Base-by-base conservation (phyloP, 2,113 vertebrate species). In the Buteo buteo region DNA sequence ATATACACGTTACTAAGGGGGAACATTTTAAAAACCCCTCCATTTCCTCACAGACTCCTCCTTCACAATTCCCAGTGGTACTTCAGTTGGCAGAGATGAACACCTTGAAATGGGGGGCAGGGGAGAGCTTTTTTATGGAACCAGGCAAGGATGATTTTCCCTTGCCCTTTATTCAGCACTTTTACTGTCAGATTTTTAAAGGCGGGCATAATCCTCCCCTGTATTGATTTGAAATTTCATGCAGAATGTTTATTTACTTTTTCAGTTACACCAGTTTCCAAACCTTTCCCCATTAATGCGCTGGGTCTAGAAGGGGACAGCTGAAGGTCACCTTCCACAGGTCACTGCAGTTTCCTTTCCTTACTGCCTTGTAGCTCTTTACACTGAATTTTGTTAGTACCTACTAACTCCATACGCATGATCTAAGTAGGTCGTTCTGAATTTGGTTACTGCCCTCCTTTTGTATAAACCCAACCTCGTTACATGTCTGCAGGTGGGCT, bases 381-480 rank as follows among this genome's bases (percentile, higher is more conserved):
- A 64, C 21, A 66, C 15, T 81, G 57, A 66, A 88, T 95, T 94
- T 91, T 44, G 45, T 96, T 94, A 97, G 54, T 79, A 92, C 38
- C 67, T 90, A 44, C 85, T 92, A 92, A 93, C 72, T 94, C 80
- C 70, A 89, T 57, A 82, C 1, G 20, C 69, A 40, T n/a, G 80
- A 59, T 57, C 66, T 91, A 97, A 83, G 45, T 92, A 95, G 95
- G 94, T 91, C 76, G 7, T 88, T 96, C 95, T 85, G 91, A 96
- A 93, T 96, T 96, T 96, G 95, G 87, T 91, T 92, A 74, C 90
- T 95, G 96, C 52, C 96, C 90, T 94, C 86, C 38, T 97, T 94
- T 80, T 59, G 1, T 67, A 45, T 28, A 80, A 84, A 80, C n/a
- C 55, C 89, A 93, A 72, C 86, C 81, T 90, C 36, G 7, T 86